Base-by-base conservation (phyloP, 2,888 invertebrate genomes). In the Sympetrum striolatum region DNA sequence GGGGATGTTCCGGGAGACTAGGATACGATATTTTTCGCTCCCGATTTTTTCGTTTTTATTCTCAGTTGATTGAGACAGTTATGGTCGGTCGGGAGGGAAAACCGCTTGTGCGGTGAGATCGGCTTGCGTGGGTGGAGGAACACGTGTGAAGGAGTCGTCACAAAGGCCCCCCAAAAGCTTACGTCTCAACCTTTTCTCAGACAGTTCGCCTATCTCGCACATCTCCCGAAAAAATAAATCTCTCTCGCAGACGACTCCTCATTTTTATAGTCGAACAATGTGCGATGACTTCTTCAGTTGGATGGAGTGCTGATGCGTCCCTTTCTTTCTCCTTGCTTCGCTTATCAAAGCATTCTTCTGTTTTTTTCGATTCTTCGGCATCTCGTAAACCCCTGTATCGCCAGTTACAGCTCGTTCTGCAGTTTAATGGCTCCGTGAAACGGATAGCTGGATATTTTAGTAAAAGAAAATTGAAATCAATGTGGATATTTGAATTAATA, bases 201-300 rank as follows among this genome's bases (percentile, higher is more conserved):
- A 58, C 86, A 60, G 86, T 82, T 37, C 58, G 25, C 82, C 64
- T 60, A 64, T 39, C n/a, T 86, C 37, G 22, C 58, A 60, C 60
- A 22, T 58, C 37, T 31, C 58, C 81, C 14, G 53, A 64, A 86
- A 60, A 86, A 86, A 73, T 73, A 73, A 73, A 73, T 73, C 73
- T 12, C 31, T 53, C 53, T 53, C 81, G 48, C 86, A 60, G 86
- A 60, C 86, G 86, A 86, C 60, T 86, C 60, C 86, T 86, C 86
- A 86, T 86, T 86, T 86, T 86, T 86, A 86, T 86, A 64, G 86
- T 86, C 86, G 58, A 86, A 58, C 86, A 86, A 86, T 86, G 86
- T 86, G 37, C 22, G 86, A 86, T 86, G 86, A 60, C 86, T 86
- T 60, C 86, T 37, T 53, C 58, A 25, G 73, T 31, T 73, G 31